Percentiles rank a stretch among this genome's conserved stretches.
Conservation (phyloP, 2,113 vertebrate genomes). For the Tachycineta bicolor region DNA sequence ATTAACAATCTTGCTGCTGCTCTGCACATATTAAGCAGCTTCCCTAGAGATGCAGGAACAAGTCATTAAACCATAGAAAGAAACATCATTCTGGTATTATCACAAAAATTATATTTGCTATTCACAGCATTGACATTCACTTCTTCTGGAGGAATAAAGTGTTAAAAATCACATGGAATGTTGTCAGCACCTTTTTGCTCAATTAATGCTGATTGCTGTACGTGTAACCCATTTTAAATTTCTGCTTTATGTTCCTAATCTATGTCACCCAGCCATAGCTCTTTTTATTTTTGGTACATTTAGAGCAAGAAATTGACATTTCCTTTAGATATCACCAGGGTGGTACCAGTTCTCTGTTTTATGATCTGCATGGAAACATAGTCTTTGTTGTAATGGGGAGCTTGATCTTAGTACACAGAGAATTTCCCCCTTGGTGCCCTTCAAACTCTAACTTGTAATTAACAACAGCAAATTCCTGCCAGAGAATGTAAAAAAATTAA, state of each 20-base stretch:
- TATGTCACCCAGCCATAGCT: not conserved
- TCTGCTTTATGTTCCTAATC: not conserved
- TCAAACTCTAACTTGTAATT: not conserved
- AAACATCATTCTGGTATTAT: not conserved
- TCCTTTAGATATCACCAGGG: not conserved
- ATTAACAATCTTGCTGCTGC: conserved; percentile 17
- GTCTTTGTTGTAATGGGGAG: not conserved
- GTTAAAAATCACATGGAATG: not conserved
- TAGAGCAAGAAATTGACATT: not conserved
- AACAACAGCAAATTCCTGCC: not conserved
- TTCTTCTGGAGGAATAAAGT: not conserved
- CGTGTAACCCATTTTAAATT: not conserved
- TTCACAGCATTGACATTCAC: not conserved
- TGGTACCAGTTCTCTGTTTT: not conserved
- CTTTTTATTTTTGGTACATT: not conserved
- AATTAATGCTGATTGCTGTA: not conserved
- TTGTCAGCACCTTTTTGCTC: not conserved
- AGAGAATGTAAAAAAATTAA: not conserved
- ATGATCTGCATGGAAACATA: not conserved
- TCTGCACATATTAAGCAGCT: conserved; percentile 17
- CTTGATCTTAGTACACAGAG: not conserved
- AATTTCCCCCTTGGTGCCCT: not conserved
- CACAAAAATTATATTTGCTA: not conserved
- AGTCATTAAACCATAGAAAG: conserved; percentile 18
- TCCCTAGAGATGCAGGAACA: not conserved